These are phyloP conservation scores for Pipistrellus nathusii DNA, from an alignment of 2,797 vertebrate species.

Conservation along the genomic window DNA sequence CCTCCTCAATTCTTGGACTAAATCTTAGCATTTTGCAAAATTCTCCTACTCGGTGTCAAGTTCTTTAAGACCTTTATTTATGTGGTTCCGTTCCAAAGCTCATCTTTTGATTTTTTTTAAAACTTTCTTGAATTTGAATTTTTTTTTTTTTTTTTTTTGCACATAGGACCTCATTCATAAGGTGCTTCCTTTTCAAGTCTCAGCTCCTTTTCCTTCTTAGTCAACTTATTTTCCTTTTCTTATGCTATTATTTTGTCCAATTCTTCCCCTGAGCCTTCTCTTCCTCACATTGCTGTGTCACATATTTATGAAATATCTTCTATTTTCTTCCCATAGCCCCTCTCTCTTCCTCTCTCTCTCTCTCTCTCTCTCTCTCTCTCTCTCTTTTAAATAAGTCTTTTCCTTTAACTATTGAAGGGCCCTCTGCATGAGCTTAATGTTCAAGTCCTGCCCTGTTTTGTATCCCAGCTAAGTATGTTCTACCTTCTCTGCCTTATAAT, in stretches of 20 bases:
- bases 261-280: slow-evolving; percentile 85
- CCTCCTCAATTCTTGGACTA: slow-evolving; percentile 78
- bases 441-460: slow-evolving; percentile 87
- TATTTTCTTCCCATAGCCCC: slow-evolving; percentile 87
- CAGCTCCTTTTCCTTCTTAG: slow-evolving; percentile 79
- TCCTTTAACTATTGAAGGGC: slow-evolving; percentile 79
- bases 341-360: slow-evolving; percentile 87
- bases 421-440: slow-evolving; percentile 88
- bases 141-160: slow-evolving; percentile 79
- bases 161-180: slow-evolving; percentile 87
- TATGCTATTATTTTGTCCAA: slow-evolving; percentile 85
- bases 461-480: slow-evolving; percentile 84
- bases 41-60: slow-evolving; percentile 85
- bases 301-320: slow-evolving; percentile 85
- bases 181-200: slow-evolving; percentile 83
- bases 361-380: no score
- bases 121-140: slow-evolving; percentile 88
- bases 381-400: slow-evolving; percentile 72
- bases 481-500: slow-evolving; percentile 83
- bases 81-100: slow-evolving; percentile 82
- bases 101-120: slow-evolving; percentile 86
- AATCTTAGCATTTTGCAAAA: slow-evolving; percentile 82
- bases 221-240: slow-evolving; percentile 85
- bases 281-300: slow-evolving; percentile 86
- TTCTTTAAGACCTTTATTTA: slow-evolving; percentile 82